Percentiles rank a stretch among this genome's conserved stretches.
Conservation (phyloP, 2,113 vertebrate genomes). For the Phyllostomus hastatus region DNA sequence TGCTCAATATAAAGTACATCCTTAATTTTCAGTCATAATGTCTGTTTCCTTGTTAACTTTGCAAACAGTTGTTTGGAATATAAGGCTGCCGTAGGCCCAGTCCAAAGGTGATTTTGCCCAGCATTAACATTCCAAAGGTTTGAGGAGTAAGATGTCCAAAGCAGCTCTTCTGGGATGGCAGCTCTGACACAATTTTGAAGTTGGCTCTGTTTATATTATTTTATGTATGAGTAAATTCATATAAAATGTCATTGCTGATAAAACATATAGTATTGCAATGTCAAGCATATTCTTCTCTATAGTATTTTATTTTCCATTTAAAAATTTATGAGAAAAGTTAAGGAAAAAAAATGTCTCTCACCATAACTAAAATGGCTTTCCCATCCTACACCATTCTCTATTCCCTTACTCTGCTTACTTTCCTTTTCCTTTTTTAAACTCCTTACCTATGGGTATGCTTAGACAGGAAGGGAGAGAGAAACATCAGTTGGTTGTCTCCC, state of each 20-base stretch:
- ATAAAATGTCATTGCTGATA: conserved; percentile 10
- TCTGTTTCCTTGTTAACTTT: background rate
- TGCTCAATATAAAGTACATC: background rate
- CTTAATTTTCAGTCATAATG: background rate
- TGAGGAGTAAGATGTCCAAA: background rate
- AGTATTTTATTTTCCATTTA: background rate
- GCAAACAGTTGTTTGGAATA: background rate
- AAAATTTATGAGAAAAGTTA: background rate
- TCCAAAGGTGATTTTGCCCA: background rate
- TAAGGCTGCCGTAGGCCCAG: background rate
- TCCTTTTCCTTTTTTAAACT: background rate
- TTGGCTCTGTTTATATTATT: background rate
- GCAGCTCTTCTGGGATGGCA: background rate
- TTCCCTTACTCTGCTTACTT: background rate
- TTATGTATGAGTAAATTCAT: background rate
- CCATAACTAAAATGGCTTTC: background rate
- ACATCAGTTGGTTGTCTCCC: too few species aligned
- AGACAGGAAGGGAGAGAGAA: too few species aligned
- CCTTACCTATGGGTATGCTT: too few species aligned
- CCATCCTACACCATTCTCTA: background rate
- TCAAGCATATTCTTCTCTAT: background rate
- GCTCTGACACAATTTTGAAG: background rate
- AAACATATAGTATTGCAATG: background rate
- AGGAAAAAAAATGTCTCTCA: background rate
- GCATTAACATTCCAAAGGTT: background rate